Evolutionary conservation across 2,113 vertebrate genomes (phyloP), one percentile per base, ranked within the genome.

Genomic region (Toxostoma redivivum): DNA sequence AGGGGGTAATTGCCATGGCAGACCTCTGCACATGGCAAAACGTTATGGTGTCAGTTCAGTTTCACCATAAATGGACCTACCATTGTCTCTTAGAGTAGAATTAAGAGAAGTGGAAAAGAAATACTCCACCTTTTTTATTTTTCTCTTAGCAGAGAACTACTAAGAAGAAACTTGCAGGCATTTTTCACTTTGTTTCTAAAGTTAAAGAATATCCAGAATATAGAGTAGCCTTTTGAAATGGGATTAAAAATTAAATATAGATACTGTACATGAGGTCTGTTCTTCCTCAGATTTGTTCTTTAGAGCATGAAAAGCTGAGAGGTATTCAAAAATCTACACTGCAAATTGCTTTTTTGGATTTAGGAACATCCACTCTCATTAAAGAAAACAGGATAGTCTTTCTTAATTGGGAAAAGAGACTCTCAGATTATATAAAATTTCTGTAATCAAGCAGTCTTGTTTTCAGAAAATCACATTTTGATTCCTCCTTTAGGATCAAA

Each of bases 391-490:
- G 12, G 33, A 72, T 14, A 2, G 5, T 71, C 28, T 76, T 86
- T 56, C 37, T 71, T 71, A 69, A 71, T 18, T 47, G 57, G 57
- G 67, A 82, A 71, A 71, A 61, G 21, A 37, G 24, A 66, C 10
- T 30, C 17, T 6, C 14, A 47, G 17, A 57, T 73, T 13, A 70
- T 37, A 40, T 45, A 47, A 65, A 72, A 38, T 2, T 70, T 70
- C 33, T 42, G 38, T n/a, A 67, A 84, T 37, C 40, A 15, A 71
- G 35, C 44, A 56, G 61, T 74, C 28, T 54, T 74, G 19, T 71
- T 90, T 88, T 79, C 58, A 81, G 28, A 62, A 93, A 80, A 64
- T 50, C 37, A 48, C 15, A n/a, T 53, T 88, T 78, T 79, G 12
- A 33, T 71, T 71, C 67, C 25, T 82, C 15, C 19, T 37, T 57